Conservation (phyloP, 2,888 invertebrate genomes). For the Ophion ellenae region DNA sequence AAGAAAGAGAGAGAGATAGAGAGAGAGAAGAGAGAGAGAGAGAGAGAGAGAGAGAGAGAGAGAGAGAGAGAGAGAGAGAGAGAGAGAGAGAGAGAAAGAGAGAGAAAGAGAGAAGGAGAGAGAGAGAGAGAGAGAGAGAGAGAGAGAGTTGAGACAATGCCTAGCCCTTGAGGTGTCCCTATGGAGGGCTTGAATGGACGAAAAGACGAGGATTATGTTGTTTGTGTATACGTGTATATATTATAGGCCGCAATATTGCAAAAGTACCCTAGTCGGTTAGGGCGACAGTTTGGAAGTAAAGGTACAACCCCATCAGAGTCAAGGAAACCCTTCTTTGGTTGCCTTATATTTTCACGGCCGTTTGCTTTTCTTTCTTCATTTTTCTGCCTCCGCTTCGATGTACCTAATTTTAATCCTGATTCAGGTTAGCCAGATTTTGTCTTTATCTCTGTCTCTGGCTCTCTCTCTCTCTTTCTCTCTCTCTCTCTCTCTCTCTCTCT, state of each 20-base stretch:
- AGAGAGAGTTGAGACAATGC: conserved; percentile 41
- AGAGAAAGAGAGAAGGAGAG: not conserved
- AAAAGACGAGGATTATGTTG: conserved; percentile 41
- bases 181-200: not conserved
- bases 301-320: conserved; percentile 43
- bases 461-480: conserved; percentile 38
- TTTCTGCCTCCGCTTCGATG: conserved; percentile 11
- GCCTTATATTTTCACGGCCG: conserved; percentile 14
- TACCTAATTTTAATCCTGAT: conserved; percentile 40
- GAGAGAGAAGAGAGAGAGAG: not conserved
- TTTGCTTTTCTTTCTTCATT: conserved; percentile 21
- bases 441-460: not conserved
- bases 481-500: conserved; percentile 50
- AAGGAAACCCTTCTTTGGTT: conserved; percentile 21
- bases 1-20: not conserved
- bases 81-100: not conserved
- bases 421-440: conserved; percentile 19
- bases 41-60: not conserved
- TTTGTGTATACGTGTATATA: conserved; percentile 39
- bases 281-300: conserved; percentile 30
- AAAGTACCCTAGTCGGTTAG: conserved; percentile 36
- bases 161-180: not conserved
- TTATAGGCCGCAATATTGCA: conserved; percentile 65
- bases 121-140: conserved; percentile 17
- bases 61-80: not conserved